phyloP scores from a whole-genome alignment of 2,888 invertebrate genomes.

The Phengaris alcon region DNA sequence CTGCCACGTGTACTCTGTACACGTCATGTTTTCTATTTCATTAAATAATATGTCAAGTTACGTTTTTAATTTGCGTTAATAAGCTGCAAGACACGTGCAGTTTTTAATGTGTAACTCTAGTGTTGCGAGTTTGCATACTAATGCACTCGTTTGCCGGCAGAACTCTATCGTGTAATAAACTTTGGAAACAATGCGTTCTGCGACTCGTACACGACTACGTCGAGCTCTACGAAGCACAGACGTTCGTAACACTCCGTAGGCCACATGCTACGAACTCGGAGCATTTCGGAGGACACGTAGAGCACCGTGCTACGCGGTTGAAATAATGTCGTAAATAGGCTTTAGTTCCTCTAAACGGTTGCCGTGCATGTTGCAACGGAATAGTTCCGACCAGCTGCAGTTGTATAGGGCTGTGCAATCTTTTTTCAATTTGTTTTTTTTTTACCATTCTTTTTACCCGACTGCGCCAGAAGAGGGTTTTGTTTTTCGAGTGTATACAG shows the following conservation, averaged over 20 bases:
- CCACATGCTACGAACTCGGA: conserved; percentile 8
- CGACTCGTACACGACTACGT: conserved; percentile 15
- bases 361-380: neutral
- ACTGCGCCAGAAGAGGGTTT: too few relatives aligned
- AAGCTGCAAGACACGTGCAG: neutral
- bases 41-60: neutral
- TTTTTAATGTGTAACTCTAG: conserved; percentile 14
- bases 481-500: too few relatives aligned
- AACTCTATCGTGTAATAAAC: neutral
- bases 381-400: conserved; percentile 4
- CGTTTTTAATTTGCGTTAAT: neutral
- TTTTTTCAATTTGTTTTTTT: conserved; percentile 4
- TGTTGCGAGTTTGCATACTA: conserved; percentile 14
- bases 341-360: conserved; percentile 5
- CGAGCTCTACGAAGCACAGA: neutral
- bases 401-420: neutral
- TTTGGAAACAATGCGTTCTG: neutral
- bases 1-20: too few relatives aligned
- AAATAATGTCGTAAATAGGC: conserved; percentile 4
- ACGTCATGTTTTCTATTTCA: too few relatives aligned
- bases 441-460: neutral
- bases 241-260: neutral
- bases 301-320: conserved; percentile 11
- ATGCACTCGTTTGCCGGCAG: neutral
- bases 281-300: conserved; percentile 11